phyloP scores from a whole-genome alignment of 2,797 vertebrate species.

The Galagoides demidoff region DNA sequence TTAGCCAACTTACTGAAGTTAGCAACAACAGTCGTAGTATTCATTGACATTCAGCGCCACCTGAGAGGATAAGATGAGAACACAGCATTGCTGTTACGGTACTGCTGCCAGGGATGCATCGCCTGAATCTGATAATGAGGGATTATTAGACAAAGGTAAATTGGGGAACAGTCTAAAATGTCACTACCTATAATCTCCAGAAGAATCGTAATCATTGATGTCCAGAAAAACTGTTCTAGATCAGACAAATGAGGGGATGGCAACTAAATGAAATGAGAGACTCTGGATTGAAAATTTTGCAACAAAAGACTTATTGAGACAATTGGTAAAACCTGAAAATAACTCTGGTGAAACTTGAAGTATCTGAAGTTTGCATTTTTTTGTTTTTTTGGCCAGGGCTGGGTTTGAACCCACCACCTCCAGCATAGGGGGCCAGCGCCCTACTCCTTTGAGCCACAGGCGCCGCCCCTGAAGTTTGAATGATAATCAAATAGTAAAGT shows the following conservation, averaged over 20 bases:
- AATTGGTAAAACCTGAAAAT: neutral
- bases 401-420: no score
- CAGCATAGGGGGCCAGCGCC: no score
- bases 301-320: neutral
- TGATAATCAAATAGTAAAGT: neutral
- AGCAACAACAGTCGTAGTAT: neutral
- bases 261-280: neutral
- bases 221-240: neutral
- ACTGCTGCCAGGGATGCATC: neutral
- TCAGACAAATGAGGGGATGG: neutral
- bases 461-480: neutral
- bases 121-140: neutral
- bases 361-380: neutral
- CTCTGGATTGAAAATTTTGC: neutral
- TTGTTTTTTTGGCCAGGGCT: no score
- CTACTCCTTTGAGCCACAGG: no score
- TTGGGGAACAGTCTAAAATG: neutral
- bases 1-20: neutral
- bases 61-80: neutral
- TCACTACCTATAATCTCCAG: neutral
- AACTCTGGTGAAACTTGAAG: neutral
- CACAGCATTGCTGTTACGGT: neutral
- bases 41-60: neutral
- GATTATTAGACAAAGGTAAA: neutral
- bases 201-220: neutral